These are phyloP conservation scores for Graphium colonna DNA, from an alignment of 2,888 invertebrate genomes.

Conservation along the genomic window DNA sequence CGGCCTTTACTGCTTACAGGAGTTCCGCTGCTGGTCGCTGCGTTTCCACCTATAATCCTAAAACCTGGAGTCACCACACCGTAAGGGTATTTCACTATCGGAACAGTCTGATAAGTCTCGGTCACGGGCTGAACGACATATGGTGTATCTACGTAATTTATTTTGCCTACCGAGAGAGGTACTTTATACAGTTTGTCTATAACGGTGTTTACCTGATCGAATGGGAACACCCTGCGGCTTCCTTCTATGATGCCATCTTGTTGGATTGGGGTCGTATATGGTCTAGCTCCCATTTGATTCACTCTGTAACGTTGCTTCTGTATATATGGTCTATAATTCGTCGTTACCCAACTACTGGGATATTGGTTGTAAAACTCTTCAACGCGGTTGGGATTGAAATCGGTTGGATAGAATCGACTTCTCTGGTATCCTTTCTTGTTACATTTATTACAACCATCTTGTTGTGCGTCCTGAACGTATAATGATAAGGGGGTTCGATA, in stretches of 20 bases:
- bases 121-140: neutral
- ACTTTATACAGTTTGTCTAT: conserved; percentile 6
- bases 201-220: conserved; percentile 8
- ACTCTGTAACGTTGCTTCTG: neutral
- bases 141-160: neutral
- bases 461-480: neutral
- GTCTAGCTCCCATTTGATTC: neutral
- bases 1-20: conserved; percentile 56
- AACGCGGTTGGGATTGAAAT: no score
- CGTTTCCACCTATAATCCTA: conserved; percentile 59
- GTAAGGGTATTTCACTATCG: conserved; percentile 3
- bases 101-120: neutral
- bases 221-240: conserved; percentile 2
- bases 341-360: no score
- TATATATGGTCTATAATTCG: neutral
- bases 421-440: no score
- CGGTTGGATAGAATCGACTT: neutral
- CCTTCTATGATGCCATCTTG: neutral
- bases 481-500: conserved; percentile 2
- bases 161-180: neutral
- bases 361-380: no score
- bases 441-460: neutral
- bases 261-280: no score
- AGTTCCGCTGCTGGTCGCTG: conserved; percentile 59
- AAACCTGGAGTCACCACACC: conserved; percentile 34